phyloP scores from a whole-genome alignment of 2,113 vertebrate species.

The Protobothrops flavoviridis region DNA sequence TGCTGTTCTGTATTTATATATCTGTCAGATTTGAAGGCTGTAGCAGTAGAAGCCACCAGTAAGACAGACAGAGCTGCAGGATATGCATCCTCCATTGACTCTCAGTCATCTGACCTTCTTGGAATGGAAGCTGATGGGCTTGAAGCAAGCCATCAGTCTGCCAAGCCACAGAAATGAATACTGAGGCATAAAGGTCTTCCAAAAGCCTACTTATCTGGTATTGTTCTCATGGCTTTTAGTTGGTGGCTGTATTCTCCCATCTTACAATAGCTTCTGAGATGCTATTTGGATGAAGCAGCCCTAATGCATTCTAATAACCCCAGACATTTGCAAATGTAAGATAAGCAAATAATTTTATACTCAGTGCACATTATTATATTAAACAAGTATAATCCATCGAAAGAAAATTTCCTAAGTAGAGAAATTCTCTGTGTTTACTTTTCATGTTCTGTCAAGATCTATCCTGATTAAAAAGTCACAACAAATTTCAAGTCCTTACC shows the following conservation, averaged over 20 bases:
- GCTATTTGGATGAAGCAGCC: neutral
- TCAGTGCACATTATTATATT: neutral
- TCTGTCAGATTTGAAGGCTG: neutral
- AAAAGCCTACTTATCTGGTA: neutral
- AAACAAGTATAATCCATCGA: neutral
- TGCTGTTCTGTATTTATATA: neutral
- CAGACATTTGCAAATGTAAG: neutral
- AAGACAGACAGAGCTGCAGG: neutral
- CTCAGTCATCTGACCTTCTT: neutral
- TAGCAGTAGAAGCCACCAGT: neutral
- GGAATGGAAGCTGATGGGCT: neutral
- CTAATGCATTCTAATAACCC: neutral
- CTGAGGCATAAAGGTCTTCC: neutral
- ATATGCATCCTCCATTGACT: neutral
- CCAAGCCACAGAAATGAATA: neutral
- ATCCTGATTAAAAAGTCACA: neutral
- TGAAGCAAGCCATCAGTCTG: neutral
- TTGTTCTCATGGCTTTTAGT: neutral
- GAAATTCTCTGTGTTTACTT: neutral
- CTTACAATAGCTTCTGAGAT: neutral
- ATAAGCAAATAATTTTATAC: neutral
- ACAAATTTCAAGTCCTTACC: neutral
- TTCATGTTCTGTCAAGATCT: neutral
- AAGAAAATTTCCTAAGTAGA: neutral
- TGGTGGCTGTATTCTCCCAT: neutral